Base-by-base conservation (phyloP, 2,113 vertebrate species). In the Prunella fulvescens region DNA sequence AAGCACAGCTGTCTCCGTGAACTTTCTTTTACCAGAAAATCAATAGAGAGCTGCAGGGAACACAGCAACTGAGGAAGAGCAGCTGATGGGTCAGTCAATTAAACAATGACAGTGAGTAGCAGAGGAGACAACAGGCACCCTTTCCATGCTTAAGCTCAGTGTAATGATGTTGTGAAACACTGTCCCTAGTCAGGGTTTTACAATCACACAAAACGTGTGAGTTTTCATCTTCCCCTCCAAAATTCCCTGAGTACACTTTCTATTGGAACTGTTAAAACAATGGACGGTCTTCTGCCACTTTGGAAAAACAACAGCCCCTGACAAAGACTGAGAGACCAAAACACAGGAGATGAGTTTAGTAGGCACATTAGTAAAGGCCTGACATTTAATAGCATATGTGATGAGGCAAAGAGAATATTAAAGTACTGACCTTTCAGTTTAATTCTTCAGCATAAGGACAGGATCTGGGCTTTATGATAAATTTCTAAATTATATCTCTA, bases 71-170 rank as follows among this genome's bases (percentile, higher is more conserved):
- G 78, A 66, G 60, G 86, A 81, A 62, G 20, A 61, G 56, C 82
- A 89, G 85, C 54, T 81, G 78, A 54, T 45, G 62, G 64, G 85
- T 88, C 83, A 88, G 91, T 96, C 93, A 97, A 71, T 96, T 95
- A 91, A 95, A 81, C 25, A 67, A 25, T 2, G 23, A 57, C 51
- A 87, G 37, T 16, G 61, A 96, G n/a, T 3, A 57, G 51, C 70
- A 76, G 54, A 60, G 19, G 33, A 86, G 58, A 14, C 60, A 39
- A 50, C 53, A 80, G 54, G 11, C 61, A 86, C 61, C 53, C 29
- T 71, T 89, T 48, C 81, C 40, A 45, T 20, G 47, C 37, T 45
- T 76, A 57, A 39, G n/a, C 29, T 89, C 42, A 54, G 48, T 44
- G 51, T 50, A 92, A 86, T 9, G 12, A 60, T 70, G 47, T 14